These are phyloP conservation scores for Saccopteryx leptura DNA, from an alignment of 2,113 vertebrate species.

Conservation along the genomic window DNA sequence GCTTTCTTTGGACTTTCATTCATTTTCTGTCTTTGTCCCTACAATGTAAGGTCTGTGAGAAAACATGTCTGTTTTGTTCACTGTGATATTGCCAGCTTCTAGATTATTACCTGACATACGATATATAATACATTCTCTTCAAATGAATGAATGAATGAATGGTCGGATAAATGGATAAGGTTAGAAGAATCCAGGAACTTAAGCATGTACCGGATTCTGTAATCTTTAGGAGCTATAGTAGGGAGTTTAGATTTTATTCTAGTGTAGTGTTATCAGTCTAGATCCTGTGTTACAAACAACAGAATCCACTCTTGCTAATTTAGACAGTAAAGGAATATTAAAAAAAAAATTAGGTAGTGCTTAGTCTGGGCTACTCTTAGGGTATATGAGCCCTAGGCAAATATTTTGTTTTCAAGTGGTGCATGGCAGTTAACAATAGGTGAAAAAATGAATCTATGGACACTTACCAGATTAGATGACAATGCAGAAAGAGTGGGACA, in stretches of 20 bases:
- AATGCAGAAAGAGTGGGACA: background rate
- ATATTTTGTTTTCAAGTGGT: conserved; percentile 7
- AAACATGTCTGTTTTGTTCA: background rate
- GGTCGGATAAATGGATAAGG: background rate
- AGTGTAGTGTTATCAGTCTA: background rate
- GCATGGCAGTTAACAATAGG: background rate
- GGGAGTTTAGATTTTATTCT: background rate
- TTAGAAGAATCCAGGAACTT: background rate
- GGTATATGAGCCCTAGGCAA: background rate
- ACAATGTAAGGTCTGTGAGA: background rate
- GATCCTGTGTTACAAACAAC: background rate
- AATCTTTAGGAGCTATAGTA: background rate
- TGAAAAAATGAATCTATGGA: conserved; percentile 5
- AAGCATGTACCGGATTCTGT: background rate
- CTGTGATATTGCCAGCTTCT: background rate
- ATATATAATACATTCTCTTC: background rate
- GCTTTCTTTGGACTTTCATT: background rate
- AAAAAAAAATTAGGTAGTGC: background rate
- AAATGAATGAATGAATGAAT: background rate
- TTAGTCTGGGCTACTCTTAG: background rate
- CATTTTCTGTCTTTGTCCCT: background rate
- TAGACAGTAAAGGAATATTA: background rate
- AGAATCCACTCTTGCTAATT: background rate
- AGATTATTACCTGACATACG: background rate
- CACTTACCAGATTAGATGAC: background rate